Base-by-base conservation (phyloP, 2,888 invertebrate species). In the Hydraecia micacea region DNA sequence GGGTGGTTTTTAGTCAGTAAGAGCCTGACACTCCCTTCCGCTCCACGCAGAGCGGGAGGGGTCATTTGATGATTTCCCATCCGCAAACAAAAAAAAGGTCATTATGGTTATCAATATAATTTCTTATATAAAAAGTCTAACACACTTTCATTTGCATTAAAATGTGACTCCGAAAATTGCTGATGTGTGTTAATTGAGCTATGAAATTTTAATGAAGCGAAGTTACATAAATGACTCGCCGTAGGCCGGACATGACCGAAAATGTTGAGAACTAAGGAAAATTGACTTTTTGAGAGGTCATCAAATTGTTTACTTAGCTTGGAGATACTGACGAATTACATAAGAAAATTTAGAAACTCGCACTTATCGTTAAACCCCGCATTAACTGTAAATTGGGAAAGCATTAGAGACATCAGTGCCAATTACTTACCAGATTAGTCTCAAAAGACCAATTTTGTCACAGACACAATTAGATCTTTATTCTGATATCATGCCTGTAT, bases 101-200 rank as follows among this genome's bases (percentile, higher is more conserved):
- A 69, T 72, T 72, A 65, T 46, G 60, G 28, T 73, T 65, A 60
- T 32, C 46, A 81, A 73, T 63, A 75, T 81, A 71, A 81, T 82
- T 72, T 63, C 8, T 55, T 63, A 46, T 21, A 58, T 63, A 58
- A 63, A 81, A 76, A 69, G 5, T 52, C 7, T 8, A 72, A 46
- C 62, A 52, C 49, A 72, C 77, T 81, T 81, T 81, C 55, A 49
- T 68, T 62, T 73, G 28, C 21, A 69, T 69, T 58, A 67, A 7
- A 67, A 75, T 81, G 62, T 81, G n/a, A 55, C 55, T 71, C 32
- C 21, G 9, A 58, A 75, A 72, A 36, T 58, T 72, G 15, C 62
- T 68, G 55, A 58, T 58, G 58, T 58, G 25, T 36, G 21, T 28
- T 42, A 58, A 58, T 55, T 76, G 32, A 71, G 58, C 55, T 63